Conservation (phyloP, 2,888 invertebrate genomes). For the Drosophila neonasuta region DNA sequence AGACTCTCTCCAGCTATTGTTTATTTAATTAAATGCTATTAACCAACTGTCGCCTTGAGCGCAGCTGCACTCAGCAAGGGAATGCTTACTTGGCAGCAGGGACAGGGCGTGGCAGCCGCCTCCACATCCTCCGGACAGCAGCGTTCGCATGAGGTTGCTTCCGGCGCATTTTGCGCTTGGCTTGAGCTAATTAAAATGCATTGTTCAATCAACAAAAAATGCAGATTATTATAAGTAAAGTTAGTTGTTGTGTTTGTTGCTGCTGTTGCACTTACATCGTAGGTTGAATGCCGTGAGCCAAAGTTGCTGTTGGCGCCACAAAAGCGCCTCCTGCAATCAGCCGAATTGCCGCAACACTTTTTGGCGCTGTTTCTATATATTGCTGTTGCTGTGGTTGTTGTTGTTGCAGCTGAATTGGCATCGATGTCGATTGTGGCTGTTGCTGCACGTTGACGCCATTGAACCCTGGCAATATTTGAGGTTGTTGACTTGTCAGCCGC, state of each 20-base stretch:
- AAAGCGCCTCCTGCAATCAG: constrained; percentile 7
- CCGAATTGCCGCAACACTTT: constrained; percentile 39
- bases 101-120: constrained; percentile 29
- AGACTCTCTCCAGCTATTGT: constrained; percentile 2
- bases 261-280: constrained; percentile 57
- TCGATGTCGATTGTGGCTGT: constrained; percentile 25
- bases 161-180: constrained; percentile 35
- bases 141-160: constrained; percentile 39
- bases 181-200: constrained; percentile 71
- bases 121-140: constrained; percentile 47
- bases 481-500: constrained; percentile 67
- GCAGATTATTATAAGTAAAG: constrained; percentile 40
- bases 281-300: constrained; percentile 35
- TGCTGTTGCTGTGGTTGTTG: constrained; percentile 41
- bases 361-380: constrained; percentile 50
- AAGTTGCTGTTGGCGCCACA: constrained; percentile 32
- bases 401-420: constrained; percentile 35
- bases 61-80: constrained; percentile 61
- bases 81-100: constrained; percentile 37
- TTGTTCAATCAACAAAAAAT: constrained; percentile 41
- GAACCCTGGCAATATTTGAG: constrained; percentile 66
- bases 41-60: constrained; percentile 67
- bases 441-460: constrained; percentile 70
- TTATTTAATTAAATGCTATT: constrained; percentile 65
- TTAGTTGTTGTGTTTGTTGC: constrained; percentile 26